phyloP scores from a whole-genome alignment of 2,797 vertebrate genomes.

The Melanotaenia parkinsoni region DNA sequence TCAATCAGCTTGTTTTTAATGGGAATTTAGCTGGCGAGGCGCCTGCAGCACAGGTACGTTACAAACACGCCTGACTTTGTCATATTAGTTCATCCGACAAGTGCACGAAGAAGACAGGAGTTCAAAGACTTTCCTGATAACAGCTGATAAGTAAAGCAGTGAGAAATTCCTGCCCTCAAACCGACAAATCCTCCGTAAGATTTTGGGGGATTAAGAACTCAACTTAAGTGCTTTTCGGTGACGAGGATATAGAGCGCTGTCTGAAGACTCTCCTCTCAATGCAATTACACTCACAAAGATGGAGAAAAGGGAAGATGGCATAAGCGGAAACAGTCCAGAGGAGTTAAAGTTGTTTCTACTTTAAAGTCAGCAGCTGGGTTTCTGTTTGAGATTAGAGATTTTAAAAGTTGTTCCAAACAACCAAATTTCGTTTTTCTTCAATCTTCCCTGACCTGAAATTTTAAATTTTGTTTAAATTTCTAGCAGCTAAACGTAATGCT shows the following conservation, averaged over 20 bases:
- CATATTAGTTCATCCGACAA: slow-evolving; percentile 32
- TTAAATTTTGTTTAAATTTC: neutral
- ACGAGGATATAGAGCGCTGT: slow-evolving; percentile 45
- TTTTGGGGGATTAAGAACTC: slow-evolving; percentile 61
- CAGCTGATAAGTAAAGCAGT: slow-evolving; percentile 57
- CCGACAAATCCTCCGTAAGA: slow-evolving; percentile 53
- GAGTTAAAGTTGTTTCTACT: slow-evolving; percentile 48
- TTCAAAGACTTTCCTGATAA: slow-evolving; percentile 58
- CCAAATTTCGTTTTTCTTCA: neutral
- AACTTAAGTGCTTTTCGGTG: slow-evolving; percentile 47
- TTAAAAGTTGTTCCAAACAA: neutral
- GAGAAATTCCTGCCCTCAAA: slow-evolving; percentile 51
- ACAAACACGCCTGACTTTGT: neutral
- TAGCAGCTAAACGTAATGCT: neutral
- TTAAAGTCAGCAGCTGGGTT: slow-evolving; percentile 24
- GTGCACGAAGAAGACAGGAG: slow-evolving; percentile 39
- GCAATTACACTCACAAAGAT: slow-evolving; percentile 59
- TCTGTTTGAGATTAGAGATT: neutral
- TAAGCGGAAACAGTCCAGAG: slow-evolving; percentile 36
- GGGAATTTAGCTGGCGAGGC: neutral
- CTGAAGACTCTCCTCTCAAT: slow-evolving; percentile 50
- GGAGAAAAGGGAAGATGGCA: slow-evolving; percentile 35
- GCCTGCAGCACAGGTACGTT: neutral
- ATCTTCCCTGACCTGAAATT: neutral
- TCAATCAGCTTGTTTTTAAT: neutral